phyloP scores from a whole-genome alignment of 92 coral and sea anemone species.

The Epizoanthus ramosus region DNA sequence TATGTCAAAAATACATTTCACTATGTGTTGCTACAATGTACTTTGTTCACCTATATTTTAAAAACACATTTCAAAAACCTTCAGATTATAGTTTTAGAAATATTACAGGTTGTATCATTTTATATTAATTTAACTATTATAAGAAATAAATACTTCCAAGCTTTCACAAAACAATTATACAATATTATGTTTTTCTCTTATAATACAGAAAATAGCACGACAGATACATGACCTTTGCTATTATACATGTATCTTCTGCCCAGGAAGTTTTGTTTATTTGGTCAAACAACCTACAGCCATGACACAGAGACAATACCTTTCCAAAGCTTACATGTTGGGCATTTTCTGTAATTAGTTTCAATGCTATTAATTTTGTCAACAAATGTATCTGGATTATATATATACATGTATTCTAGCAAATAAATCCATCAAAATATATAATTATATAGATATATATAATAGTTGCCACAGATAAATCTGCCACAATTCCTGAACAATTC shows the following conservation, averaged over 20 bases:
- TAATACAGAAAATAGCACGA: background rate
- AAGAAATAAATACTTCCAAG: too few species aligned
- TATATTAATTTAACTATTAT: too few species aligned
- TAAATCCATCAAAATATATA: slow-evolving; percentile 2
- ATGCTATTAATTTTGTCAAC: background rate
- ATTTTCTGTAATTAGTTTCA: too few species aligned
- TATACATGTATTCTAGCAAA: background rate
- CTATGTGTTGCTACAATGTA: background rate
- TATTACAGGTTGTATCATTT: too few species aligned
- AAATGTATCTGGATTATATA: background rate
- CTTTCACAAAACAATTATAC: too few species aligned
- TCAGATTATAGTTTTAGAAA: background rate
- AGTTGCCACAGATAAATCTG: too few species aligned
- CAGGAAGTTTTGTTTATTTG: background rate
- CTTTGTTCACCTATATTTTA: too few species aligned
- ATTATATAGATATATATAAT: background rate
- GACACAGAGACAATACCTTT: too few species aligned
- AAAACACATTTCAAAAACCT: slow-evolving; percentile 4
- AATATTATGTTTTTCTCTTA: too few species aligned
- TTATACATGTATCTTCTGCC: background rate
- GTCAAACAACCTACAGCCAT: background rate
- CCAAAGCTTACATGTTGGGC: too few species aligned
- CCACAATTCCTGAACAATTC: background rate
- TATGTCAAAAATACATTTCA: background rate
- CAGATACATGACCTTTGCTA: background rate